Conservation (phyloP, 2,113 vertebrate genomes). For the Petrocephalus microphthalmus region DNA sequence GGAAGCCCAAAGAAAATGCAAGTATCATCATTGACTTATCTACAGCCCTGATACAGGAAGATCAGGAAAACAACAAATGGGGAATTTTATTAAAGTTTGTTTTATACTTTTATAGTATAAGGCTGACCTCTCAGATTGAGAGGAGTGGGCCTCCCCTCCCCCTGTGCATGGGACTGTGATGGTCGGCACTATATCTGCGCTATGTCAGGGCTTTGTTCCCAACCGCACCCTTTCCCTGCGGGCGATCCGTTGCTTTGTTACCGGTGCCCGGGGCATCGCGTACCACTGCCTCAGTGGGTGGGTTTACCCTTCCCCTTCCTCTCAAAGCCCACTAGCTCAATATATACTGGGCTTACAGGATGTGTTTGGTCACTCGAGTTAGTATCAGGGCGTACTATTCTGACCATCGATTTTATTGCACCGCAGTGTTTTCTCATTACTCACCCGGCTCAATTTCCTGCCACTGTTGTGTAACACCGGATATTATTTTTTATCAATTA, state of each 20-base stretch:
- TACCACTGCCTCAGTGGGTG: background rate
- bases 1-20: background rate
- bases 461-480: background rate
- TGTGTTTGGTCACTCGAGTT: background rate
- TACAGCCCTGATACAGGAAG: background rate
- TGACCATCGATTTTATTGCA: background rate
- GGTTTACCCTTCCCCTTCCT: constrained; percentile 11
- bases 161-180: background rate
- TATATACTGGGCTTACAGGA: background rate
- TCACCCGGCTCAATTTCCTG: background rate
- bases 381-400: background rate
- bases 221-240: background rate
- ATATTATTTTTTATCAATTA: background rate
- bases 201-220: background rate
- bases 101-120: background rate
- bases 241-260: background rate
- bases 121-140: background rate
- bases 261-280: background rate
- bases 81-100: background rate
- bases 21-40: background rate
- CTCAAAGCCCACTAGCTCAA: background rate
- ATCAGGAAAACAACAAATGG: background rate
- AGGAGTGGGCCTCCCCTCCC: background rate
- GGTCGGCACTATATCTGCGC: background rate
- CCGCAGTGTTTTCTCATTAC: background rate